These are phyloP conservation scores for Sylvietta virens DNA, from an alignment of 2,113 vertebrate species.

Conservation along the genomic window DNA sequence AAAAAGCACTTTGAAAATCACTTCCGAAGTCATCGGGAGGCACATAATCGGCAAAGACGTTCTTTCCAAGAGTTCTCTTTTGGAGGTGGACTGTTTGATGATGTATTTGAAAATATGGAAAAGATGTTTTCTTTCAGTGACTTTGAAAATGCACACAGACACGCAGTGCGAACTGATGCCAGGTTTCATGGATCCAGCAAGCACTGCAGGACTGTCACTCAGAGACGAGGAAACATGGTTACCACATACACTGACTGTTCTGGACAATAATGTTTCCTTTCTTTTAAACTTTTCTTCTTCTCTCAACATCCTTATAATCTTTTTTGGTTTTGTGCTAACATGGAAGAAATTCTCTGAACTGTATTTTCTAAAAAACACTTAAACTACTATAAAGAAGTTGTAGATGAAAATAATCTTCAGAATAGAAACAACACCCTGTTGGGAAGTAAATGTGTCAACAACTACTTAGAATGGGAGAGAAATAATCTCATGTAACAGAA, in stretches of 20 bases:
- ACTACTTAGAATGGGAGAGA: neutral
- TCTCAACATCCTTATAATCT: neutral
- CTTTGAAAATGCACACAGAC: conserved; percentile 71
- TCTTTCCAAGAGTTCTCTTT: conserved; percentile 85
- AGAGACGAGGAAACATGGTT: conserved; percentile 96
- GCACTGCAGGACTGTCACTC: conserved; percentile 94
- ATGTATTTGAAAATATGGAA: conserved; percentile 95
- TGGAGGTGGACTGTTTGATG: conserved; percentile 85
- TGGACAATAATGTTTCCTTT: conserved; percentile 66
- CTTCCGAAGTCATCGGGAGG: conserved; percentile 81
- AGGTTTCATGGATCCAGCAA: conserved; percentile 83
- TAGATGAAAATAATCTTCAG: conserved; percentile 55
- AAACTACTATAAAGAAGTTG: conserved; percentile 19
- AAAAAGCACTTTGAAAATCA: conserved; percentile 91
- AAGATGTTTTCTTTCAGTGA: conserved; percentile 93
- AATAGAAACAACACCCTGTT: conserved; percentile 27
- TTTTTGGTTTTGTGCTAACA: conserved; percentile 47
- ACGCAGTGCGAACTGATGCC: conserved; percentile 73
- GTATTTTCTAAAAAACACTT: conserved; percentile 55
- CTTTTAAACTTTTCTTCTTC: neutral
- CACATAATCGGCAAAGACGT: conserved; percentile 76
- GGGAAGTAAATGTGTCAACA: neutral
- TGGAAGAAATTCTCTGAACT: conserved; percentile 48
- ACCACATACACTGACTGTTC: conserved; percentile 96
- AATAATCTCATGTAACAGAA: neutral